These are phyloP conservation scores for Hymenopus coronatus DNA, from an alignment of 2,888 invertebrate genomes.

Conservation along the genomic window DNA sequence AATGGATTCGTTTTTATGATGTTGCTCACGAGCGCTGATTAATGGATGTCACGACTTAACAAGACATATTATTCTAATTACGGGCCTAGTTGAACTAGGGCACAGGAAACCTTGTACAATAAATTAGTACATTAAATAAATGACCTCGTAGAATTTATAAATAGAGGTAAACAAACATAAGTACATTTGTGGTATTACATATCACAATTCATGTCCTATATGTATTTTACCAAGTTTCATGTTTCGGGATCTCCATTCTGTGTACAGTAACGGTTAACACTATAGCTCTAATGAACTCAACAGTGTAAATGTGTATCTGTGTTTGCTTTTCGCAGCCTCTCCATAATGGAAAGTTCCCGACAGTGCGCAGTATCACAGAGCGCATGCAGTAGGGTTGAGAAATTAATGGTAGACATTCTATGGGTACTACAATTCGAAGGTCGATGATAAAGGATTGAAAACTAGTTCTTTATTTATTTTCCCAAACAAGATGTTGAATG, in stretches of 20 bases:
- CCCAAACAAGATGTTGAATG: constrained; percentile 41
- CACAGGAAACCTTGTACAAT: no score
- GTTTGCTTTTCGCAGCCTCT: background rate
- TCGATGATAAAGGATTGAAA: background rate
- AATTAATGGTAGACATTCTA: background rate
- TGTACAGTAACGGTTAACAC: background rate
- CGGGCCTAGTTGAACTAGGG: no score
- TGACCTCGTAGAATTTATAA: no score
- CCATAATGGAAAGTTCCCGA: background rate
- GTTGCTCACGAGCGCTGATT: no score
- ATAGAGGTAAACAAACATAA: no score
- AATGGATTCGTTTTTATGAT: no score
- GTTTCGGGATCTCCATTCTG: background rate
- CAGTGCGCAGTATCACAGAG: background rate
- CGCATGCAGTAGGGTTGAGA: background rate
- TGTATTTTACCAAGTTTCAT: no score
- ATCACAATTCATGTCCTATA: no score
- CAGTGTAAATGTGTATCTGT: background rate
- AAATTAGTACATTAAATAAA: no score
- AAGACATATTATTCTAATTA: no score
- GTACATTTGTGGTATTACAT: no score
- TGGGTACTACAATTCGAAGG: background rate
- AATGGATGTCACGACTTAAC: no score
- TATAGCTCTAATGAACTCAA: background rate
- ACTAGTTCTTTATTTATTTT: background rate